A percentile compares a stretch with the other conserved stretches of the same genome.
phyloP scores from a whole-genome alignment of 2,797 vertebrate genomes.

The Acomys russatus region DNA sequence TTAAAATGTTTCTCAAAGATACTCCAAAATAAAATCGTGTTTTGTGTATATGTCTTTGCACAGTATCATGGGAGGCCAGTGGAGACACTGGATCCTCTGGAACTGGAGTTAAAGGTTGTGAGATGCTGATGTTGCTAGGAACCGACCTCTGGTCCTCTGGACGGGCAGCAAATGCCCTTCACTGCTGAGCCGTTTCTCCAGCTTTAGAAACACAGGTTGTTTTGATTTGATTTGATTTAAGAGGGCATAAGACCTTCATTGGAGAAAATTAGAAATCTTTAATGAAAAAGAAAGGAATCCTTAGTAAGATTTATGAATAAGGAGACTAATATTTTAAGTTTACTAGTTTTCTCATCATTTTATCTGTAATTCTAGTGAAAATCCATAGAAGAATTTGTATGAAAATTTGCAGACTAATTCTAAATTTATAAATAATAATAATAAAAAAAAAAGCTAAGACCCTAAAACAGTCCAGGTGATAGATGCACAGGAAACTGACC shows the following conservation, averaged over 20 bases:
- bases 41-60: neutral
- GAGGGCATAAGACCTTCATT: neutral
- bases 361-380: neutral
- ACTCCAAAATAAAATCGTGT: neutral
- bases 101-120: neutral
- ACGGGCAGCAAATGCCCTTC: neutral
- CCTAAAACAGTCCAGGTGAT: neutral
- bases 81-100: neutral
- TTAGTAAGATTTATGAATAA: constrained; percentile 27
- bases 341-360: neutral
- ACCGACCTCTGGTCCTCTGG: neutral
- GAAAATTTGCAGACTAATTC: constrained; percentile 29
- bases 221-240: neutral
- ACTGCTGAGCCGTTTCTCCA: neutral
- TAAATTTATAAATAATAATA: neutral
- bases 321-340: neutral
- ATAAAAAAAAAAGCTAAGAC: neutral
- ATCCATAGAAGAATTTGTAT: neutral
- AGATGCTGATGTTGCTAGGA: neutral
- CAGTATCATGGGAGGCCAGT: neutral
- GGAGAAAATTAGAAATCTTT: constrained; percentile 21
- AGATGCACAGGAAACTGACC: neutral
- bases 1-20: neutral
- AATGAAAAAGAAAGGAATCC: neutral
- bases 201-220: neutral